Evolutionary conservation across 2,888 invertebrate genomes (phyloP).

Genomic region (Dasysyrphus tricinctus): DNA sequence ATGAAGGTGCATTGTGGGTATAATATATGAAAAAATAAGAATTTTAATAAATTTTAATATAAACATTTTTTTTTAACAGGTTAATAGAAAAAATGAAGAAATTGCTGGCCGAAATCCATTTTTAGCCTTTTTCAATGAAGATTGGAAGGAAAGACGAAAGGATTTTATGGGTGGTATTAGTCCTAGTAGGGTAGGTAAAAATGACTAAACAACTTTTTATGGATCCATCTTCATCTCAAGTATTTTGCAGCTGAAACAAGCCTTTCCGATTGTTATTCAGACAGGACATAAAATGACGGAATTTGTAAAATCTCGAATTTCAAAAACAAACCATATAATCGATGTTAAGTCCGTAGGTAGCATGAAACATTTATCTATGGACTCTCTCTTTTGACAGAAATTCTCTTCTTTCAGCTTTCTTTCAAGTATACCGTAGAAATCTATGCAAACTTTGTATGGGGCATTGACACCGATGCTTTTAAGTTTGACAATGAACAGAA

Average conservation of each 20-base stretch:
- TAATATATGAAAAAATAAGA: background rate
- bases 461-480: constrained; percentile 79
- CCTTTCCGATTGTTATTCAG: constrained; percentile 78
- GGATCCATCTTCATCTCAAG: background rate
- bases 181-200: constrained; percentile 37
- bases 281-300: constrained; percentile 76
- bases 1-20: constrained; percentile 67
- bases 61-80: background rate
- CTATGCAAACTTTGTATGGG: constrained; percentile 80
- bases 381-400: background rate
- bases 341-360: constrained; percentile 79
- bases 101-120: constrained; percentile 78
- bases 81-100: constrained; percentile 76
- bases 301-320: constrained; percentile 65
- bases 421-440: constrained; percentile 78
- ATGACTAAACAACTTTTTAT: no score
- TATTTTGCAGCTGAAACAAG: constrained; percentile 76
- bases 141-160: constrained; percentile 77
- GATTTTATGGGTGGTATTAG: constrained; percentile 77
- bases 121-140: constrained; percentile 76
- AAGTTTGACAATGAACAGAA: constrained; percentile 71
- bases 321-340: constrained; percentile 57
- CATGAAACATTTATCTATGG: no score
- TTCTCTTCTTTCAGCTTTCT: constrained; percentile 76
- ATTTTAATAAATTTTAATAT: background rate